These are phyloP conservation scores for Pocillopora damicornis DNA, from an alignment of 64 coral and sea anemone genomes.

Conservation along the genomic window DNA sequence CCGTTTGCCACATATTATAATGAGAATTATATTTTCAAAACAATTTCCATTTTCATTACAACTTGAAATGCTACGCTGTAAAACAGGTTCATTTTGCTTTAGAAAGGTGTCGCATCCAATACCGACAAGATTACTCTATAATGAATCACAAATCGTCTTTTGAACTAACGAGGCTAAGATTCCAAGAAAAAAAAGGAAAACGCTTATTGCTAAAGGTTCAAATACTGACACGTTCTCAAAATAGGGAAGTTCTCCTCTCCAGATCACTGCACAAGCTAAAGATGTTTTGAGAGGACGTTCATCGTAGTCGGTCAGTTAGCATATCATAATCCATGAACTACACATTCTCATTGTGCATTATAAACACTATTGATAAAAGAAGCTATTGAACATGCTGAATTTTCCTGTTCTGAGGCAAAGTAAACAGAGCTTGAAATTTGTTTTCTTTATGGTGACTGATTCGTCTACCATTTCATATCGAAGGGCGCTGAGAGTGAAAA, in stretches of 20 bases:
- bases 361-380: neutral
- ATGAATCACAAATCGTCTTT: no score
- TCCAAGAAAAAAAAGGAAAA: neutral
- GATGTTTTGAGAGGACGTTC: neutral
- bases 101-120: no score
- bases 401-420: neutral
- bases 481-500: no score
- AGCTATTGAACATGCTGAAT: neutral
- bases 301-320: no score
- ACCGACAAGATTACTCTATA: no score
- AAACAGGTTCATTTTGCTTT: no score
- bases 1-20: no score
- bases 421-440: neutral
- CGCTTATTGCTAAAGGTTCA: neutral
- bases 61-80: no score
- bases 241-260: neutral
- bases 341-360: neutral
- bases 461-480: no score
- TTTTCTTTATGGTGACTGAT: neutral
- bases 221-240: neutral
- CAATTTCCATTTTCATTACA: no score
- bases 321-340: no score
- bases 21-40: no score
- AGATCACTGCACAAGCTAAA: neutral
- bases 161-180: neutral